Base-by-base conservation (phyloP, 1,140 invertebrate species). In the Aphelinus certus region DNA sequence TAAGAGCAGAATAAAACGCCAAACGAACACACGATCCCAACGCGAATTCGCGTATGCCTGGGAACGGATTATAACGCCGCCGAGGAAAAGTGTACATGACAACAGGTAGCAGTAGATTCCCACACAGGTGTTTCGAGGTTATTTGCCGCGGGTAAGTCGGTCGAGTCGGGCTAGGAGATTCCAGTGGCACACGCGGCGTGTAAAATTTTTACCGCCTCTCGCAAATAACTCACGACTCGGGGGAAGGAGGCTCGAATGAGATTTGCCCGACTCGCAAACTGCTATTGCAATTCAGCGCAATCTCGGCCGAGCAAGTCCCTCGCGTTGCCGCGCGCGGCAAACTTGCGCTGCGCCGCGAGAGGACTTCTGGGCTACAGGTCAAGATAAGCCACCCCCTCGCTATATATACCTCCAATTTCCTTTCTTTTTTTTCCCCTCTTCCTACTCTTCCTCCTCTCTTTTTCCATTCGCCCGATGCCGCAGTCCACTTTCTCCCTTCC, bases 321-420 rank as follows among this genome's bases (percentile, higher is more conserved):
- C 26, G 49, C 47, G 47, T 46, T 63, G n/a, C 10, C 43, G 45
- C 58, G 47, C 47, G 4, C 47, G 47, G 49, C 42, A 53, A 49
- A 65, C 63, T 56, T 68, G n/a, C 45, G 26, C 51, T 73, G 49
- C 77, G 26, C 26, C 26, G 26, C 26, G 26, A 26, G 26, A 26
- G 75, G 80, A 78, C 80, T 76, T 76, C 60, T 70, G 71, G 58
- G 78, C 64, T 81, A 79, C 74, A 80, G 77, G 77, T 81, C 80
- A 82, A 84, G 85, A 86, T 85, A 85, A 85, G 83, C 83, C 80
- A 76, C 80, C 78, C 76, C 77, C 78, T 79, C 60, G 64, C 80
- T 74, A 78, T 81, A 77, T 79, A 78, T 79, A 77, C 76, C 75
- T 79, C 81, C 26, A 26, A 26, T 26, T 26, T 26, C 26, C 26